Conservation (phyloP, 2,888 invertebrate species). For the Pterobdella sp. region DNA sequence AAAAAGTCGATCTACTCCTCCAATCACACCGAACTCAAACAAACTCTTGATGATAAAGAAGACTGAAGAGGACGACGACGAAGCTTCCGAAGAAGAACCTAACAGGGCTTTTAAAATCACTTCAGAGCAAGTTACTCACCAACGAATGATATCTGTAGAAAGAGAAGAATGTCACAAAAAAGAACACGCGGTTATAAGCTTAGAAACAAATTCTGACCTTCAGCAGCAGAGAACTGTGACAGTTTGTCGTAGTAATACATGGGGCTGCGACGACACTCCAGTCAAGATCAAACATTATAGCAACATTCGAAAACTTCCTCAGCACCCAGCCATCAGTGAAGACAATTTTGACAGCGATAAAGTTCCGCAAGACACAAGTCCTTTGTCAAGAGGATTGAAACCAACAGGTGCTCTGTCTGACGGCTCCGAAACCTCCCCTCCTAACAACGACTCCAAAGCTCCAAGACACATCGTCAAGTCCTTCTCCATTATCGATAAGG, state of each 20-base stretch:
- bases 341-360: not conserved
- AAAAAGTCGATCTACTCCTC: not conserved
- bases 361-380: too few species aligned
- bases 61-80: not conserved
- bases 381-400: too few species aligned
- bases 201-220: slow-evolving; percentile 13
- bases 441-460: not conserved
- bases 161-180: slow-evolving; percentile 26
- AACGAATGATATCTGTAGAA: slow-evolving; percentile 27
- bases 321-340: not conserved
- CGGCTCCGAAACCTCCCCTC: not conserved
- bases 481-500: slow-evolving; percentile 24
- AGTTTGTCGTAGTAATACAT: slow-evolving; percentile 24
- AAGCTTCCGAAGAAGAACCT: not conserved
- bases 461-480: slow-evolving; percentile 21
- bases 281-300: not conserved
- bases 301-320: not conserved
- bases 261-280: slow-evolving; percentile 11
- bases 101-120: slow-evolving; percentile 12
- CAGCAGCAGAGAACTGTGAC: slow-evolving; percentile 18
- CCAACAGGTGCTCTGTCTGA: not conserved
- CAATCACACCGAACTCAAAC: not conserved
- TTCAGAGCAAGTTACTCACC: slow-evolving; percentile 22
- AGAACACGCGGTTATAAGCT: slow-evolving; percentile 14
- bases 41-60: too few species aligned